Conservation (phyloP, 2,888 invertebrate species). For the Nomada fucata region DNA sequence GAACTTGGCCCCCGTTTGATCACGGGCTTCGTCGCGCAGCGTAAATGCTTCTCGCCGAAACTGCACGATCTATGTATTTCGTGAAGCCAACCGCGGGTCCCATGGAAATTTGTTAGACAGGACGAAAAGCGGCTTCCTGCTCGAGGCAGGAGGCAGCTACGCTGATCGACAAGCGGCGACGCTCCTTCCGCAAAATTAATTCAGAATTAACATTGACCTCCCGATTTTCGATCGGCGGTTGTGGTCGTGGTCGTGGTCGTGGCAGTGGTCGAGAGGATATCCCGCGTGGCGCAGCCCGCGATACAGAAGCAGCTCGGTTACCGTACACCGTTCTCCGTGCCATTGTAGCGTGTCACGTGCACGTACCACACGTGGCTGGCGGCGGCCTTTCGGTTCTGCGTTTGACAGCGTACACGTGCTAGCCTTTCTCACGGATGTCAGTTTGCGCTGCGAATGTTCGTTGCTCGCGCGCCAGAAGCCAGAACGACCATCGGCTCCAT, state of each 20-base stretch:
- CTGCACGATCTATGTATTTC: not conserved
- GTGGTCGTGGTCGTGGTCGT: conserved; percentile 44
- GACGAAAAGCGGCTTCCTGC: not conserved
- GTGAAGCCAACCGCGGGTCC: not conserved
- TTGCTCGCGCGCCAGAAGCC: conserved; percentile 6
- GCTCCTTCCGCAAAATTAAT: conserved; percentile 52
- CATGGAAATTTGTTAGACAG: too few relatives aligned
- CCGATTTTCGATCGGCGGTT: conserved; percentile 62
- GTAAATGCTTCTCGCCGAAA: not conserved
- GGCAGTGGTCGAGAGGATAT: conserved; percentile 32
- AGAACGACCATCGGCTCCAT: not conserved
- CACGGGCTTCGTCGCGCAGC: not conserved
- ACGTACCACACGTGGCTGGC: conserved; percentile 64
- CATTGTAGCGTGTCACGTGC: conserved; percentile 75
- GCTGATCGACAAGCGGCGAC: not conserved
- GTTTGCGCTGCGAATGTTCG: conserved; percentile 32
- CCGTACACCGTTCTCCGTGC: conserved; percentile 26
- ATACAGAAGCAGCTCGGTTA: conserved; percentile 28
- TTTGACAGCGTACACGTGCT: conserved; percentile 77
- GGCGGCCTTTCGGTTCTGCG: conserved; percentile 70
- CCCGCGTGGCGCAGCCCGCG: conserved; percentile 16
- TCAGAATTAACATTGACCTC: conserved; percentile 60
- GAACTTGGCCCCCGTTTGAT: not conserved
- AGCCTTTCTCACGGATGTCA: conserved; percentile 74
- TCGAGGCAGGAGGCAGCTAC: not conserved